Evolutionary conservation across 2,888 invertebrate species (phyloP).

Genomic region (Drosophila tripunctata): DNA sequence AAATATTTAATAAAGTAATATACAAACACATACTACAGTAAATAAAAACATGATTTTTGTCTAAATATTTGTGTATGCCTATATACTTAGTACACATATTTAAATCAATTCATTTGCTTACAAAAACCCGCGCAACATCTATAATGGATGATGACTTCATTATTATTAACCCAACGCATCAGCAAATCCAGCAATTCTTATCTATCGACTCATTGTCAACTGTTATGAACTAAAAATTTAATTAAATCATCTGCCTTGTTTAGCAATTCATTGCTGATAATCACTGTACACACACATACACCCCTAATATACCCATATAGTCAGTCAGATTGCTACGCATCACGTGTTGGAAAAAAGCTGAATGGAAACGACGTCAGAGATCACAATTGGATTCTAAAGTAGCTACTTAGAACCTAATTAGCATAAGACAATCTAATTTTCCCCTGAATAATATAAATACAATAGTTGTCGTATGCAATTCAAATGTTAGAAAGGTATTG

Average conservation of each 20-base stretch:
- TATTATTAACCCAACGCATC: slow-evolving; percentile 39
- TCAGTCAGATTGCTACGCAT: slow-evolving; percentile 26
- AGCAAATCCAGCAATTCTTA: slow-evolving; percentile 19
- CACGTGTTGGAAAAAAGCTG: slow-evolving; percentile 44
- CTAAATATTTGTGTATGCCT: neutral
- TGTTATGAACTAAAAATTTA: slow-evolving; percentile 42
- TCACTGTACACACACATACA: slow-evolving; percentile 13
- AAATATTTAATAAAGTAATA: slow-evolving; percentile 73
- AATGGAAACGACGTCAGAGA: slow-evolving; percentile 49
- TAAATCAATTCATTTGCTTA: slow-evolving; percentile 10
- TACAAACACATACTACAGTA: slow-evolving; percentile 47
- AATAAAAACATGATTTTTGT: slow-evolving; percentile 1
- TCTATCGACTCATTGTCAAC: slow-evolving; percentile 26
- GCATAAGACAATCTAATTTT: neutral
- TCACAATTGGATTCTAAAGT: slow-evolving; percentile 18
- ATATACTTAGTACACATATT: neutral
- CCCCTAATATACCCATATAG: neutral
- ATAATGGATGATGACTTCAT: slow-evolving; percentile 58
- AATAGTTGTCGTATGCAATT: neutral
- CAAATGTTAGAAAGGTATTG: too few relatives aligned
- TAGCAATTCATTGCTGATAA: slow-evolving; percentile 60
- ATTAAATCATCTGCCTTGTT: slow-evolving; percentile 58
- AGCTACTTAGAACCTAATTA: slow-evolving; percentile 5
- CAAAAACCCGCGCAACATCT: slow-evolving; percentile 36
- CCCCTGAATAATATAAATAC: neutral